Base-by-base conservation (phyloP, 1,140 invertebrate species). In the Patella vulgata region DNA sequence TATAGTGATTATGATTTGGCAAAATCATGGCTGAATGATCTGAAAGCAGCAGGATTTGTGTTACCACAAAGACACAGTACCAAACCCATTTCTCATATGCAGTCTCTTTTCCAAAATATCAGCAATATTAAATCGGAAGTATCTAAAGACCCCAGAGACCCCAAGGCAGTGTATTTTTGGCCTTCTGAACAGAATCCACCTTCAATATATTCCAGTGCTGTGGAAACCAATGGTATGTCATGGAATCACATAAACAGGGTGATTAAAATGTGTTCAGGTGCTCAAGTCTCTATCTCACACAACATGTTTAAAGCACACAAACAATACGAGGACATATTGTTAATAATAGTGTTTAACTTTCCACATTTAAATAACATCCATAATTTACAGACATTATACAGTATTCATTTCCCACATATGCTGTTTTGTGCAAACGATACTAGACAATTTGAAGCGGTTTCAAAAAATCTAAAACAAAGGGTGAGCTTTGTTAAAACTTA, bases 391-490 rank as follows among this genome's bases (percentile, higher is more conserved):
- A 31, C 36, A n/a, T 27, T 21, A n/a, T 31, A 52, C 28, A 52
- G 50, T 27, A 27, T 11, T n/a, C 36, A 52, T 52, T 52, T 52
- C 30, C 14, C 28, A 52, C 50, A 52, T 52, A 52, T 52, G 30
- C 8, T 52, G 28, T 52, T 31, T 31, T 52, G 50, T 31, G 50
- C 28, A 0, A 27, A 27, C 14, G 36, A 33, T 3, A 12, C 21
- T 3, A n/a, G 28, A 27, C 19, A n/a, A n/a, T 52, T 52, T 31
- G 50, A 52, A 28, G 31, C 14, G 31, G 36, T 52, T 52, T 17
- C 36, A 2, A 52, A 52, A 33, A 52, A 52, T 27, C n/a, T 52
- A 17, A 31, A 52, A 52, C 50, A 52, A n/a, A 31, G 30, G 30
- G 36, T 33, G 36, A 31, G 19, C 28, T 14, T 52, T 21, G 50